Evolutionary conservation across 2,113 vertebrate genomes (phyloP).

Genomic region (Hemicordylus capensis): DNA sequence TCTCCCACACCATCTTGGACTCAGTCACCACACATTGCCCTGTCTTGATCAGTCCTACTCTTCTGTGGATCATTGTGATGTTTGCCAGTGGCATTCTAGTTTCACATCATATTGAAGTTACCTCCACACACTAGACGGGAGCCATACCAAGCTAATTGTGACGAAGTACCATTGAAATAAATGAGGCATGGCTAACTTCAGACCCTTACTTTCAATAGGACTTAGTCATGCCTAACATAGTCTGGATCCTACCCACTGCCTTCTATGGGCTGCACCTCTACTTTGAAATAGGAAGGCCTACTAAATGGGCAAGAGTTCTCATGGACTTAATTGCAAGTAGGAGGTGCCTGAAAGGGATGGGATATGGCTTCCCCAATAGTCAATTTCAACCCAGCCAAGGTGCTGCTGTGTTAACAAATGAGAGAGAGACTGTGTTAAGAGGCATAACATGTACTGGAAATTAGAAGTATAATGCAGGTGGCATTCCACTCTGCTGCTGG

Average conservation of each 20-base stretch:
- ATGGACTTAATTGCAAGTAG: neutral
- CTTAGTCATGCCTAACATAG: too few species aligned
- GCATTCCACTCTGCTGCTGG: fast-evolving
- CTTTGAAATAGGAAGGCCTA: neutral
- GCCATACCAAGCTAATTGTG: too few species aligned
- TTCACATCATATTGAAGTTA: too few species aligned
- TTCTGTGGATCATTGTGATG: neutral
- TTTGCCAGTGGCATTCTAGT: neutral
- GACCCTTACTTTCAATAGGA: too few species aligned
- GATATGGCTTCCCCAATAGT: neutral
- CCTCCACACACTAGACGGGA: neutral
- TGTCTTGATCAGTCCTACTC: neutral
- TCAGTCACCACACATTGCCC: too few species aligned
- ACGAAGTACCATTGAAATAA: too few species aligned
- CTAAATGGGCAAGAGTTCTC: neutral
- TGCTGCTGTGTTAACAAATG: fast-evolving
- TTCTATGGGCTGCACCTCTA: neutral
- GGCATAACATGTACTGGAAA: neutral
- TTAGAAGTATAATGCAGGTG: neutral
- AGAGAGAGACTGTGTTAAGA: neutral
- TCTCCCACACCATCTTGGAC: neutral
- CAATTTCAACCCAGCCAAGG: neutral
- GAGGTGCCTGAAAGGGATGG: neutral
- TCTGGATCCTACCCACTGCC: too few species aligned
- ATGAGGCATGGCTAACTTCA: too few species aligned